phyloP scores from a whole-genome alignment of 2,113 vertebrate species.

The Gambusia holbrooki region DNA sequence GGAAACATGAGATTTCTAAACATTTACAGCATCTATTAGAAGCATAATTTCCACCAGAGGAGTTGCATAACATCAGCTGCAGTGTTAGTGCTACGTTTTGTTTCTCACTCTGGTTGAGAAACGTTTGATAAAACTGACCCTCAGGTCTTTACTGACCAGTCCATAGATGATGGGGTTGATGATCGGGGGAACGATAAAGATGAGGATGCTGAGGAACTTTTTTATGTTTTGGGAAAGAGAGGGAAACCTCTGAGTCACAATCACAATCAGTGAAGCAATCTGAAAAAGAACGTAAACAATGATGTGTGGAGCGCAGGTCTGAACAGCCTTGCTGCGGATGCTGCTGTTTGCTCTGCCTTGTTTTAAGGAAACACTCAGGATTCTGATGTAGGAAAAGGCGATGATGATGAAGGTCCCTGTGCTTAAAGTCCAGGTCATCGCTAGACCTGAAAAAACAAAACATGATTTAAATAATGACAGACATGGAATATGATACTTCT shows the following conservation, averaged over 20 bases:
- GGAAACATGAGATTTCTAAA: too few species aligned
- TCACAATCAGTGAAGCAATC: conserved; percentile 4
- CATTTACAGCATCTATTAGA: too few species aligned
- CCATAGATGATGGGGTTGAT: conserved; percentile 71
- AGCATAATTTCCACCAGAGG: too few species aligned
- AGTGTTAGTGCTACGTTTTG: too few species aligned
- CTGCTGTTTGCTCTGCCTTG: neutral
- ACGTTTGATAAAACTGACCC: conserved; percentile 43
- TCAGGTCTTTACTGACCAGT: conserved; percentile 63
- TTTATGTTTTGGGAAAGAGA: conserved; percentile 41
- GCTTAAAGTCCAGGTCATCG: conserved; percentile 43
- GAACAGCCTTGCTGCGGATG: conserved; percentile 54
- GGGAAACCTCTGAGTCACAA: conserved; percentile 35
- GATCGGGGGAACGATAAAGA: conserved; percentile 50
- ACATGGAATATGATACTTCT: too few species aligned
- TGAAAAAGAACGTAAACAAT: conserved; percentile 48
- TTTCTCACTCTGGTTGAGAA: neutral
- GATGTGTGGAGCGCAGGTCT: conserved; percentile 60
- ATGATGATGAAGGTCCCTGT: conserved; percentile 56
- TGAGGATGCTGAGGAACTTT: conserved; percentile 60
- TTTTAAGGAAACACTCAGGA: conserved; percentile 47
- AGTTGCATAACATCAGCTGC: too few species aligned
- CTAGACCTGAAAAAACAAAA: conserved; percentile 37
- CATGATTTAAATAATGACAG: too few species aligned
- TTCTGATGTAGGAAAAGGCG: conserved; percentile 63